Evolutionary conservation across 2,797 vertebrate genomes (phyloP).

Genomic region (Margarornis squamiger): DNA sequence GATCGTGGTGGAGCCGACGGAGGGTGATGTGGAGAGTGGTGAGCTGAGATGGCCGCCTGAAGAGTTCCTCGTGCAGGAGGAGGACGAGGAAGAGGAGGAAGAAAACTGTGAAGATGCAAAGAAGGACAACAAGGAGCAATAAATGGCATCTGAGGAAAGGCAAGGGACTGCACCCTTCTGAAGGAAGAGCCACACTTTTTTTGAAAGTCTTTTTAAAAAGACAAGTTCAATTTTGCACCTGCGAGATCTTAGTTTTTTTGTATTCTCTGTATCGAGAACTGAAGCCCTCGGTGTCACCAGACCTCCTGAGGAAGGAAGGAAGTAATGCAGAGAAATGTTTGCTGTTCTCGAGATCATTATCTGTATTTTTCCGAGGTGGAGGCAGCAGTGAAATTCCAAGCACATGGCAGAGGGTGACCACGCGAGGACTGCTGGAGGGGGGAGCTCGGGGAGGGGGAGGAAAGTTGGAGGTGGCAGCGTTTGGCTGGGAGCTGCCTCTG

Average conservation of each 20-base stretch:
- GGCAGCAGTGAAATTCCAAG: conserved; percentile 66
- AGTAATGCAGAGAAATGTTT: conserved; percentile 68
- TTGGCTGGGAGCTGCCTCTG: neutral
- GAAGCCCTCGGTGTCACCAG: conserved; percentile 74
- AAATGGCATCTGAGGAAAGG: conserved; percentile 60
- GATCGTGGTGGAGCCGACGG: conserved; percentile 95
- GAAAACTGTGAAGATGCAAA: conserved; percentile 71
- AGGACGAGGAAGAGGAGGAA: conserved; percentile 82
- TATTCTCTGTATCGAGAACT: conserved; percentile 73
- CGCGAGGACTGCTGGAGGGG: conserved; percentile 38
- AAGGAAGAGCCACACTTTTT: conserved; percentile 65
- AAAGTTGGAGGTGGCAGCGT: neutral
- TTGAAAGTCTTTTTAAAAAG: conserved; percentile 73
- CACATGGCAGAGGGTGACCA: conserved; percentile 46
- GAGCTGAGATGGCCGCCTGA: conserved; percentile 98
- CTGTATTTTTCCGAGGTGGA: conserved; percentile 63
- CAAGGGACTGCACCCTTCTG: conserved; percentile 62
- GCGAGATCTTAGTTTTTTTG: conserved; percentile 77
- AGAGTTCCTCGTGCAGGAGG: conserved; percentile 89
- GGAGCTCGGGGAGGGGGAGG: conserved; percentile 23
- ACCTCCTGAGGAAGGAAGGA: conserved; percentile 77
- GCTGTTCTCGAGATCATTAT: conserved; percentile 72
- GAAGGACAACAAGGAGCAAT: conserved; percentile 80
- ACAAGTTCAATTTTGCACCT: conserved; percentile 81
- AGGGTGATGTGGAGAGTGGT: conserved; percentile 95